Evolutionary conservation across 2,888 invertebrate genomes (phyloP).

Genomic region (Drosophila pegasa): DNA sequence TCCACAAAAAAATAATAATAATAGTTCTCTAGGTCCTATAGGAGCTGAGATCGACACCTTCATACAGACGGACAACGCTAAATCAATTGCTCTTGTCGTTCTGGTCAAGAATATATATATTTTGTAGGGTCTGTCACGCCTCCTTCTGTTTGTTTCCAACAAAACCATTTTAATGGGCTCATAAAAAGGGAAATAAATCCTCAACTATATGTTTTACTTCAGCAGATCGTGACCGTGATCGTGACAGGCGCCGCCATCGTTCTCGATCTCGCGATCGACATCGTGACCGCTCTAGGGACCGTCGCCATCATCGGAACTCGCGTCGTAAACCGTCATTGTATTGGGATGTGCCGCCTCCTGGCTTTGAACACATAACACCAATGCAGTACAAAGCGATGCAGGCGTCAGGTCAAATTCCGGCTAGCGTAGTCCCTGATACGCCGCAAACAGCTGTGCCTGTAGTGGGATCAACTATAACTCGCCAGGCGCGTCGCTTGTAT

Average conservation of each 20-base stretch:
- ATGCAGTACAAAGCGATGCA: constrained; percentile 95
- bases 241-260: constrained; percentile 70
- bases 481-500: constrained; percentile 96
- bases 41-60: no score
- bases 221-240: constrained; percentile 66
- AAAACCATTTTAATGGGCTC: no score
- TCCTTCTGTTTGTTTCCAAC: no score
- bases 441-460: constrained; percentile 98
- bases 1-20: no score
- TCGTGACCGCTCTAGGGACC: constrained; percentile 73
- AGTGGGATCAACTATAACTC: constrained; percentile 98
- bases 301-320: constrained; percentile 86
- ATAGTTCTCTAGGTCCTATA: no score
- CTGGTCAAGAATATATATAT: no score
- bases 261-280: constrained; percentile 74
- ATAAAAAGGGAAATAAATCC: no score
- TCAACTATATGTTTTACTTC: no score
- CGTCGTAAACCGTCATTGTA: constrained; percentile 95
- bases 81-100: no score
- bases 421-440: constrained; percentile 95
- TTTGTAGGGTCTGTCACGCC: no score
- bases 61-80: no score
- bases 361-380: constrained; percentile 99
- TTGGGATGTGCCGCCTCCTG: constrained; percentile 99
- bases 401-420: constrained; percentile 97